Evolutionary conservation across 2,113 vertebrate genomes (phyloP), one percentile per base, ranked within the genome.

Genomic region (Willisornis vidua): DNA sequence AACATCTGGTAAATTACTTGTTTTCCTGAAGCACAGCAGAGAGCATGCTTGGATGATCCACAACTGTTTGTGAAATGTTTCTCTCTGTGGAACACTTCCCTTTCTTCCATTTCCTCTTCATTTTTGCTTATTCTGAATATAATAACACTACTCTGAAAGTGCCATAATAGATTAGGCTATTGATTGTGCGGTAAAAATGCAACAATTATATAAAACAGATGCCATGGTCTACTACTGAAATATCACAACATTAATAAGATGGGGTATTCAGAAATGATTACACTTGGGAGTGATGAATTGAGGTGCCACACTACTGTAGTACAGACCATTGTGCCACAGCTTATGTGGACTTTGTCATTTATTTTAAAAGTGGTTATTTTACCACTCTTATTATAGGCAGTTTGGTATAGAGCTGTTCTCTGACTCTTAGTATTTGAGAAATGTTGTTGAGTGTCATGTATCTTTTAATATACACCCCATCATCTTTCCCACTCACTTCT

Each of bases 101-200:
- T 85, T 79, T 79, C 84, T 70, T 91, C 82, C 52, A 85, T 87
- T 89, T 86, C 62, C 90, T 91, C 67, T 79, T 52, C 28, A 37
- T 58, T 83, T 94, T 91, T 73, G 75, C 73, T 97, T 95, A 95
- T 91, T 87, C 65, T 97, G 94, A 97, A 97, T 94, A 96, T 91
- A 95, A 81, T 26, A 76, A 85, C 77, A 83, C 23, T 86, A 88
- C 75, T 97, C 71, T 86, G 79, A 93, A 94, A 58, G n/a, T 61
- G 71, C 62, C 75, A 68, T 80, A 93, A 96, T 71, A 93, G 67
- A 81, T 79, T 70, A 78, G 62, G 76, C 49, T 93, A 76, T 73
- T 94, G 85, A 57, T 89, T 93, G 87, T 68, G 55, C 65, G 82
- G 62, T 62, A 89, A 45, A 83, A 95, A 74, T 54, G 77, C 77